Evolutionary conservation across 2,113 vertebrate species (phyloP), one percentile per base, ranked within the genome.

Genomic region (Chloropsis hardwickii): DNA sequence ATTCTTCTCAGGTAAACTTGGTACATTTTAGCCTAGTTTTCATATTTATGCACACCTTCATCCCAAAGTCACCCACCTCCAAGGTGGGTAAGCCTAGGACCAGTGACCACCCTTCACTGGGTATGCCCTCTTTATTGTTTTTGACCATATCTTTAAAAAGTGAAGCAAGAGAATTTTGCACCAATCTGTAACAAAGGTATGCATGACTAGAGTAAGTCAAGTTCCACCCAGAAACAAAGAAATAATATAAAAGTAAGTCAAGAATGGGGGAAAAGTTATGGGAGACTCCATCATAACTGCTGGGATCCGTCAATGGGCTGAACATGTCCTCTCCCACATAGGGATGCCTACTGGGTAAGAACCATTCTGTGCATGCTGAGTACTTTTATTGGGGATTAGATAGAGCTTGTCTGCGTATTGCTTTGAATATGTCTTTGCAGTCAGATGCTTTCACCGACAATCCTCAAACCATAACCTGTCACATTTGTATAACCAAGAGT

Each of bases 361-460:
- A 28, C 18, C 22, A 7, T 8, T 69, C 53, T 50, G n/a, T 28
- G 14, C 35, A 40, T 40, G 18, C 79, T 58, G 53, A 69, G 9
- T 28, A 23, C 23, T 48, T 67, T 54, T 20, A 44, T 3, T 56
- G 23, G 23, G 14, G 19, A 42, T 29, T 50, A 70, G 29, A 42
- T n/a, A n/a, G n/a, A n/a, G 3, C 14, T 69, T n/a, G 18, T 23
- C 53, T 48, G 44, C 1, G 0, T 48, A 28, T 23, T 42, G 9
- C 19, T 28, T 58, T 48, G 35, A 40, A 14, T 22, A n/a, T 9
- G 28, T n/a, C 14, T 58, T 58, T 81, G 29, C 44, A 42, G 35
- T n/a, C 29, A 50, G 35, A 81, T 40, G 14, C 9, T 69, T 48
- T 23, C 44, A 69, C 19, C 0, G 0, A 9, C 14, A 60, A 50